phyloP scores from a whole-genome alignment of 2,888 invertebrate genomes.

The Drosophila setosimentum region DNA sequence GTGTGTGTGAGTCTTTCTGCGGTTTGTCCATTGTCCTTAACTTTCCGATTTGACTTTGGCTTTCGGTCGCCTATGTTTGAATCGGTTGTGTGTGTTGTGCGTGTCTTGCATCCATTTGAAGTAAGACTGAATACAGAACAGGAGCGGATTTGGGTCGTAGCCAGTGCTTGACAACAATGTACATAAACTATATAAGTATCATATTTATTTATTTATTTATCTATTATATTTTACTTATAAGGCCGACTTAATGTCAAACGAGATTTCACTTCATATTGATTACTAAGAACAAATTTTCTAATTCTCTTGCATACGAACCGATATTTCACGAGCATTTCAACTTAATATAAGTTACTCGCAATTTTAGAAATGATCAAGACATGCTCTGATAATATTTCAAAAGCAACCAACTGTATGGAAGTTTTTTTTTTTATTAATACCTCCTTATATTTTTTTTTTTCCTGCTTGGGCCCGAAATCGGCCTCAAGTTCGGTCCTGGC shows the following conservation, averaged over 20 bases:
- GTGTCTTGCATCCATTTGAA: constrained; percentile 53
- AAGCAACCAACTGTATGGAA: not conserved
- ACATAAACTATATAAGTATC: not conserved
- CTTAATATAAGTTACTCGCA: not conserved
- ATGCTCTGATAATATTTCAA: not conserved
- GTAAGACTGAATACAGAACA: constrained; percentile 7
- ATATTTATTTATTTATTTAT: not conserved
- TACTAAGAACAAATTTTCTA: not conserved
- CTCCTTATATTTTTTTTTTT: not conserved
- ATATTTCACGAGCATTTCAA: not conserved
- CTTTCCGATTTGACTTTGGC: constrained; percentile 48
- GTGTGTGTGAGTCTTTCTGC: constrained; percentile 31
- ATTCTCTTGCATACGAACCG: not conserved
- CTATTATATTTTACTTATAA: not conserved
- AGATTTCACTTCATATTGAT: not conserved
- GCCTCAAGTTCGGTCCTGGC: constrained; percentile 38
- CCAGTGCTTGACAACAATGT: not conserved
- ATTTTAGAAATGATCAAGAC: not conserved
- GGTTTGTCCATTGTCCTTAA: constrained; percentile 53
- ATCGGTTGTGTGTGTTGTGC: constrained; percentile 24
- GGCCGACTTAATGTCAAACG: not conserved
- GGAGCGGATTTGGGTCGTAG: constrained; percentile 12
- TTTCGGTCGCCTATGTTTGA: constrained; percentile 41
- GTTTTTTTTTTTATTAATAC: not conserved
- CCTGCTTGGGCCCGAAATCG: not conserved